Evolutionary conservation across 1,140 invertebrate genomes (phyloP), one percentile per base, ranked within the genome.

Genomic region (Ceratina japonica): DNA sequence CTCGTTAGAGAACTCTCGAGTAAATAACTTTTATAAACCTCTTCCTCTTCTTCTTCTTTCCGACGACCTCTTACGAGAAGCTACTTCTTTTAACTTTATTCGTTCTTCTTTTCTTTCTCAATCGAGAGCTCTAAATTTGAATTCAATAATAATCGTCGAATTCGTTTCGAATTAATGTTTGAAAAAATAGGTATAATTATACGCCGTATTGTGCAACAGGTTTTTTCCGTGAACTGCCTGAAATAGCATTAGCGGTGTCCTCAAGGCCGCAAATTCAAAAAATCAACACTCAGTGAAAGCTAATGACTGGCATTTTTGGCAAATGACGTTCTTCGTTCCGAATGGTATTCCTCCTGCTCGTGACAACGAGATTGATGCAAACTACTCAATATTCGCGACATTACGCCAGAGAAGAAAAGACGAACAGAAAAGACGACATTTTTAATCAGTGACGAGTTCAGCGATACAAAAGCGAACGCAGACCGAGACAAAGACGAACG

Each of bases 271-370:
- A 20, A 16, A 52, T 51, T n/a, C 20, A 2, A 7, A 64, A 18
- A 52, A 73, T 62, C 58, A 15, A 24, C 15, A 18, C 27, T 31
- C 3, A 20, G 72, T 54, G 72, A 74, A 74, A 64, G 72, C n/a
- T 5, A 24, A 31, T 31, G 51, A 15, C 16, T 3, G 10, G 15
- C 8, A n/a, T 44, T 44, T 44, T 44, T 44, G 37, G 10, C 37
- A 44, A 44, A 44, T 44, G 5, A 44, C 37, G 37, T 44, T n/a
- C 16, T 3, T 18, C 0, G 8, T 2, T 18, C 2, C 2, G 15
- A 65, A 13, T 16, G 13, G 15, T 54, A 54, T 18, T 3, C 37
- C 15, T 22, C 0, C 4, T 1, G 12, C 0, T 49, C 20, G 7
- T 5, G 31, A 1, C 8, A 1, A 65, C 4, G 37, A 8, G 24